Evolutionary conservation across 1,140 invertebrate species (phyloP).

Genomic region (Drepana arcuata): DNA sequence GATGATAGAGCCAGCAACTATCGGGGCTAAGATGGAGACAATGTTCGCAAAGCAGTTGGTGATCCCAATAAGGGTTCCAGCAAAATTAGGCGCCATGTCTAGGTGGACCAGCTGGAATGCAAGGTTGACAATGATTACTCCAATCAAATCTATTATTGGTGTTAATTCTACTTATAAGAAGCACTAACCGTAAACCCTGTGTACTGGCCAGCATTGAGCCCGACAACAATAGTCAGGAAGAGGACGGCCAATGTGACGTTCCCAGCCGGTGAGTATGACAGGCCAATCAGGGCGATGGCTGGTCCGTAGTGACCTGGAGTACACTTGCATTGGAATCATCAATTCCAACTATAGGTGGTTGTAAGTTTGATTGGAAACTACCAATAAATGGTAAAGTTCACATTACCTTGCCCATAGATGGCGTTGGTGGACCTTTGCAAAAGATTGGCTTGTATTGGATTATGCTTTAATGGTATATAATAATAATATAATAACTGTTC

Average conservation of each 20-base stretch:
- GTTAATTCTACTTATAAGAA: too few relatives aligned
- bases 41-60: neutral
- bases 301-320: conserved; percentile 68
- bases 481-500: neutral
- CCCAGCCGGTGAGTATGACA: conserved; percentile 65
- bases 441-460: too few relatives aligned
- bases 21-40: neutral
- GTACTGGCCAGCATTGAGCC: conserved; percentile 80
- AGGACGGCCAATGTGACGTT: conserved; percentile 65
- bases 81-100: neutral
- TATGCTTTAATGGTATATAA: too few relatives aligned
- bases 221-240: conserved; percentile 77
- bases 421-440: too few relatives aligned
- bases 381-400: neutral
- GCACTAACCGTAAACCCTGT: conserved; percentile 74
- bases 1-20: conserved; percentile 3
- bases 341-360: neutral
- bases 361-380: neutral
- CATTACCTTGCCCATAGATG: too few relatives aligned
- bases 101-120: neutral
- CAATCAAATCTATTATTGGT: too few relatives aligned
- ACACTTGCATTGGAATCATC: neutral
- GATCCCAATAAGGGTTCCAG: neutral
- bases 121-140: too few relatives aligned
- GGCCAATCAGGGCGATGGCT: conserved; percentile 70